Conservation (phyloP, 2,888 invertebrate species). For the Chloromyia formosa region DNA sequence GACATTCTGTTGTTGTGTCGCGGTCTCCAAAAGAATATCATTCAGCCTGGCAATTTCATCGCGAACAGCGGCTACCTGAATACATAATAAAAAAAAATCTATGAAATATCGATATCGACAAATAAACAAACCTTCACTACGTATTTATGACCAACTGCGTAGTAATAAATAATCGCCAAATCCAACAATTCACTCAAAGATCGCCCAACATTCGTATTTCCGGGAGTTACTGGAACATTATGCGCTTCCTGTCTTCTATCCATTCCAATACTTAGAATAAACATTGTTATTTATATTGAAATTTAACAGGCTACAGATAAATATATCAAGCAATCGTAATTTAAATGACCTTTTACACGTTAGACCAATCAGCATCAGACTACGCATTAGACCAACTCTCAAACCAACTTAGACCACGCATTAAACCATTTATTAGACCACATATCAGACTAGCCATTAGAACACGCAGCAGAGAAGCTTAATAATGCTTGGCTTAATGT, state of each 20-base stretch:
- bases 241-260: conserved; percentile 28
- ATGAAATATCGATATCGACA: background rate
- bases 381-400: too few species aligned
- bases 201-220: conserved; percentile 55
- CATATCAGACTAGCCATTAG: too few species aligned
- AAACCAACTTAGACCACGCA: too few species aligned
- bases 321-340: conserved; percentile 6
- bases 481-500: too few species aligned
- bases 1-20: conserved; percentile 60
- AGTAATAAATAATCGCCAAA: conserved; percentile 60
- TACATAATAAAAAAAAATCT: background rate
- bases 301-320: background rate
- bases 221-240: conserved; percentile 51
- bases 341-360: too few species aligned
- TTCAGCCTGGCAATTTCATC: conserved; percentile 63
- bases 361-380: too few species aligned
- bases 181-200: conserved; percentile 61
- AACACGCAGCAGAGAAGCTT: too few species aligned
- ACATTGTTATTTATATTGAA: background rate
- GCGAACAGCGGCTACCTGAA: conserved; percentile 59
- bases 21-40: conserved; percentile 61
- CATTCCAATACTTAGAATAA: conserved; percentile 26
- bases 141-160: conserved; percentile 63
- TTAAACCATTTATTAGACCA: too few species aligned
- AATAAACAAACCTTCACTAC: conserved; percentile 56